These are phyloP conservation scores for Bombus difficillimus DNA, from an alignment of 1,140 invertebrate species.

Conservation along the genomic window DNA sequence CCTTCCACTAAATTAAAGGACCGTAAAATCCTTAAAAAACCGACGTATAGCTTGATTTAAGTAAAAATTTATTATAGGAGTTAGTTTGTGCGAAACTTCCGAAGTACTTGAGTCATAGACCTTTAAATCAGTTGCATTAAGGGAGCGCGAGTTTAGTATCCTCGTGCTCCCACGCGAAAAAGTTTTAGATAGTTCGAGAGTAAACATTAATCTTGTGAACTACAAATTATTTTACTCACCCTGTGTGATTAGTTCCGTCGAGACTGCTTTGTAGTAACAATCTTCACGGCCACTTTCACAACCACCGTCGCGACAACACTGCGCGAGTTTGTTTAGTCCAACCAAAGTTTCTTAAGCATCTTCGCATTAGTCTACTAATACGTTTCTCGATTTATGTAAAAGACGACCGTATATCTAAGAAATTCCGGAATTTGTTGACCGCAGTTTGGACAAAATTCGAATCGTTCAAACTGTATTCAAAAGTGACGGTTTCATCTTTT, in stretches of 20 bases:
- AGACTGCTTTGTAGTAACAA: conserved; percentile 4
- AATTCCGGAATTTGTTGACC: neutral
- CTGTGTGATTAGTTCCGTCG: conserved; percentile 16
- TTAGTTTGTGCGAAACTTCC: neutral
- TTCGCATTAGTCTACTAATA: neutral
- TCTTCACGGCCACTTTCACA: conserved; percentile 37
- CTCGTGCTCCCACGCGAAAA: neutral
- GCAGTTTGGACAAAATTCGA: neutral
- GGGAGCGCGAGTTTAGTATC: no score
- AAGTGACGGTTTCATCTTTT: neutral
- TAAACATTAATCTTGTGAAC: conserved; percentile 17
- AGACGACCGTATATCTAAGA: neutral
- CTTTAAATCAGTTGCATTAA: conserved; percentile 4
- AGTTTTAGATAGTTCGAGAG: neutral
- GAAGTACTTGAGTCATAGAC: no score
- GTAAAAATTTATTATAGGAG: no score
- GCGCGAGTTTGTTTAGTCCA: neutral
- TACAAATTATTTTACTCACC: conserved; percentile 40
- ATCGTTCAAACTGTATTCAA: neutral
- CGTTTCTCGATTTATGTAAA: neutral
- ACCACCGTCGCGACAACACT: conserved; percentile 8
- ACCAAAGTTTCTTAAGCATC: neutral
- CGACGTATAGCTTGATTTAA: neutral
- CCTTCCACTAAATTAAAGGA: neutral
- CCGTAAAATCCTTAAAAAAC: neutral